Evolutionary conservation across 2,113 vertebrate genomes (phyloP), one percentile per base, ranked within the genome.

Genomic region (Nematolebias whitei): DNA sequence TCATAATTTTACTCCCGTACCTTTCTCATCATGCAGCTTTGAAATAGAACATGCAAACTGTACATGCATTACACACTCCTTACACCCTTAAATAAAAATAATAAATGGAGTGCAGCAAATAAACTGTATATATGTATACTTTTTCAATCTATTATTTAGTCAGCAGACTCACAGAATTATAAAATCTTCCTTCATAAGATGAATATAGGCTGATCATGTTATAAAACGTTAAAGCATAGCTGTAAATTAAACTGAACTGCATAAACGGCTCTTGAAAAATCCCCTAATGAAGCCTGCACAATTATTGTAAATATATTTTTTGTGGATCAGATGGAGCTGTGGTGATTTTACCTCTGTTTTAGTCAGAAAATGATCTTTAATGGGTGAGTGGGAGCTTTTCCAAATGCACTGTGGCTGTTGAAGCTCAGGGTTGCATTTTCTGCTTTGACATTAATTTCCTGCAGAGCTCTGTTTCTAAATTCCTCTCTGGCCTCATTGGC

Each of bases 141-240:
- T 3, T n/a, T 52, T 23, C 19, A 61, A 86, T 85, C 29, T 80
- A 82, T 87, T 80, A 85, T 89, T 87, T 49, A 76, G 54, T 38
- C 41, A 82, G 68, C 54, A 79, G 49, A n/a, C 67, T 63, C 32
- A 59, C 57, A 81, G 82, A 87, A 85, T 80, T 76, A 78, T 68
- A 76, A 54, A 74, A n/a, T n/a, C 58, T 49, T 18, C 22, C 22
- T 24, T 13, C 6, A 56, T 11, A 0, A 55, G n/a, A 39, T 24
- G 52, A 70, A 13, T 54, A 2, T 10, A 45, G 60, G 63, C 67
- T 57, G 61, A 29, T 68, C 45, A 38, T 43, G 51, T 71, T 13
- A 79, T 47, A 0, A 20, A 52, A 38, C 59, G 18, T 69, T 57
- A 41, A 68, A 71, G 48, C 2, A 48, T 24, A 23, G 2, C 59